Evolutionary conservation across 2,113 vertebrate species (phyloP), one percentile per base, ranked within the genome.

Genomic region (Triplophysa rosa): DNA sequence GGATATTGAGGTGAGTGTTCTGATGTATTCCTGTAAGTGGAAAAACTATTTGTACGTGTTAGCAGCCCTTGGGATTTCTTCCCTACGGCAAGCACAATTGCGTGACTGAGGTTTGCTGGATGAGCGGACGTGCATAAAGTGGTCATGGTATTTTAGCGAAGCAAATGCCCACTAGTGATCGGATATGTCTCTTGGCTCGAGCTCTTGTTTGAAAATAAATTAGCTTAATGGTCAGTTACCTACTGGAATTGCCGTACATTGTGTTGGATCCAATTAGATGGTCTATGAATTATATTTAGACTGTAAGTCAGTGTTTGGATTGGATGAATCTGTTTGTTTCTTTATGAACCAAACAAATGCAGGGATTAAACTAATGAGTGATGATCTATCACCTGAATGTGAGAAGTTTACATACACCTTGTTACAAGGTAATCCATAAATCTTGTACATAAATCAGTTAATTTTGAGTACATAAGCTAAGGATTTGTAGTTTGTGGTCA

Each of bases 41-140:
- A 54, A 77, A 69, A 77, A 65, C 45, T 54, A 77, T 77, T 65
- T 65, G 74, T 65, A 65, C 3, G 45, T 77, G 74, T 77, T 62
- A 65, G 33, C 61, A 29, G 26, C 74, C 74, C 24, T 77, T 77
- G 62, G 74, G 61, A 77, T 52, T 19, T 26, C 24, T 65, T 23
- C 26, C 45, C 52, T 26, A 65, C 17, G 1, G 2, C 62, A 54
- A 77, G 62, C 1, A 19, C 33, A 54, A 77, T 77, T 77, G 74
- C 26, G 26, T 77, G 26, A 77, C 74, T 77, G 71, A 47, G 58
- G 71, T 74, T 23, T 63, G 71, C 37, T 24, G 59, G 71, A 74
- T 62, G 71, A 52, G 65, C 2, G 26, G 62, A 76, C 2, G 1
- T 16, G 61, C 45, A 24, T 65, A 47, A 63, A 74, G 71, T 63